Conservation (phyloP, 2,888 invertebrate genomes). For the Poecilus cupreus region DNA sequence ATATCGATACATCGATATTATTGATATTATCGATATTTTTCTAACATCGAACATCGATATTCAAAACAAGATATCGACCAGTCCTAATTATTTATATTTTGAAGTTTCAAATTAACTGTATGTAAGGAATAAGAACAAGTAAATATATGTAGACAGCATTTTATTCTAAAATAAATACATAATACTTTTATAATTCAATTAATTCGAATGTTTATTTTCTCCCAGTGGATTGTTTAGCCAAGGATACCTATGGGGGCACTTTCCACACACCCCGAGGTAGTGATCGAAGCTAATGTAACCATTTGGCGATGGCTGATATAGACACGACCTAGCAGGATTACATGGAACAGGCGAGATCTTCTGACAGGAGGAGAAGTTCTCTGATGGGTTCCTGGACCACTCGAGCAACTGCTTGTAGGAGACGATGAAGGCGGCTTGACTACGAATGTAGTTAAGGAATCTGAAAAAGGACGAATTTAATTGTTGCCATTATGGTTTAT, state of each 20-base stretch:
- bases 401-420: conserved; percentile 70
- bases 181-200: neutral
- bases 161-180: too few species aligned
- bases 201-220: conserved; percentile 15
- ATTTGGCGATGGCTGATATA: neutral
- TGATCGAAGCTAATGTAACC: conserved; percentile 63
- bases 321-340: conserved; percentile 63
- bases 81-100: too few species aligned
- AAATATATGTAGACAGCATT: too few species aligned
- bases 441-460: conserved; percentile 69
- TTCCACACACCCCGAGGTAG: conserved; percentile 70
- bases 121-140: too few species aligned
- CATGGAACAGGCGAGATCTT: conserved; percentile 59
- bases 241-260: conserved; percentile 72
- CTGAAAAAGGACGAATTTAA: conserved; percentile 55
- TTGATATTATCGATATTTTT: too few species aligned
- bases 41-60: too few species aligned
- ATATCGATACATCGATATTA: too few species aligned
- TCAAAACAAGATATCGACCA: too few species aligned
- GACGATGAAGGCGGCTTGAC: conserved; percentile 70
- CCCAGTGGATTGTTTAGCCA: conserved; percentile 73
- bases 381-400: conserved; percentile 72
- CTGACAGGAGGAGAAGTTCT: conserved; percentile 63
- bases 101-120: too few species aligned
- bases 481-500: too few species aligned